phyloP scores from a whole-genome alignment of 2,113 vertebrate species.

The Plotosus lineatus region DNA sequence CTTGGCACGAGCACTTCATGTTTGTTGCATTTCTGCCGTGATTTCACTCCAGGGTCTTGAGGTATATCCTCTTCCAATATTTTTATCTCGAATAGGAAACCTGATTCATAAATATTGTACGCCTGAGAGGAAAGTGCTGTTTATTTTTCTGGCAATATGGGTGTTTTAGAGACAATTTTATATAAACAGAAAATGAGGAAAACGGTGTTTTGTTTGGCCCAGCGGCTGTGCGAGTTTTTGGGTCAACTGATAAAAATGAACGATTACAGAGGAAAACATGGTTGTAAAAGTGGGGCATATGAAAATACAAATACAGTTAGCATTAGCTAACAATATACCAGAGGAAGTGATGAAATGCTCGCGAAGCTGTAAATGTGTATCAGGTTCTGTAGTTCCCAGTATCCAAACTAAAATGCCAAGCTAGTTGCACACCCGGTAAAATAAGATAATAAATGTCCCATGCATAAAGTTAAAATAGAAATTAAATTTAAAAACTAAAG shows the following conservation, averaged over 20 bases:
- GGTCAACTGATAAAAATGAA: not conserved
- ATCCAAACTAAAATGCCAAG: not conserved
- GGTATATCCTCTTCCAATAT: constrained; percentile 53
- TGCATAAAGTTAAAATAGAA: not conserved
- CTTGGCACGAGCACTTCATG: not conserved
- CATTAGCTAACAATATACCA: not conserved
- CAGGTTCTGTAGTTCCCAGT: not conserved
- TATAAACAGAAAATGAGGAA: constrained; percentile 24
- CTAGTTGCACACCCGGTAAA: not conserved
- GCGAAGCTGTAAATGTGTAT: not conserved
- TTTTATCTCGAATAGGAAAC: constrained; percentile 59
- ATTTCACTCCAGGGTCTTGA: constrained; percentile 24
- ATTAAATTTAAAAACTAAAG: not conserved
- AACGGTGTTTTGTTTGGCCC: not conserved
- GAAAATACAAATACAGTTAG: not conserved
- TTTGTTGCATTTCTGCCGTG: constrained; percentile 16
- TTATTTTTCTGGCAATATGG: constrained; percentile 41
- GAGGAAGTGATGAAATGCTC: not conserved
- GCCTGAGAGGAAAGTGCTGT: constrained; percentile 41
- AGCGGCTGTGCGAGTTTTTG: not conserved
- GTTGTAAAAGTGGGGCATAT: not conserved
- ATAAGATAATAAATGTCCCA: not conserved
- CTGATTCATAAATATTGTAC: constrained; percentile 56
- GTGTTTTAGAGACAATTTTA: constrained; percentile 36
- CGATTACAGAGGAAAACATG: not conserved